Percentiles rank a stretch among this genome's conserved stretches.
phyloP scores from a whole-genome alignment of 2,113 vertebrate genomes.

The Amphiprion percula region DNA sequence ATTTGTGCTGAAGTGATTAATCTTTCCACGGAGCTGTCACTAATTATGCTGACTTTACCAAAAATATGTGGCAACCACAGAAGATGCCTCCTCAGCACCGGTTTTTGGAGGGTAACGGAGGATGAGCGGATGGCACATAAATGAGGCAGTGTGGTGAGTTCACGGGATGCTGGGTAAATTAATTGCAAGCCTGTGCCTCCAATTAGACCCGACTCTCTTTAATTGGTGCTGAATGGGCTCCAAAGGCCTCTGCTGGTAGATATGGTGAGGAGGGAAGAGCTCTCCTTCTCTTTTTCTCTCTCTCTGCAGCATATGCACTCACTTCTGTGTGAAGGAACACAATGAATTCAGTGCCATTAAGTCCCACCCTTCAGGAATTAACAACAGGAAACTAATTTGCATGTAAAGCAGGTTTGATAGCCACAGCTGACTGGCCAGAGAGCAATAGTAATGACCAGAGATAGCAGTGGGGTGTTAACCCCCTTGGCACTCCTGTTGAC shows the following conservation, averaged over 20 bases:
- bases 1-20: constrained; percentile 73
- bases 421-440: constrained; percentile 76
- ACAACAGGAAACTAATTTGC: constrained; percentile 79
- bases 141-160: constrained; percentile 66
- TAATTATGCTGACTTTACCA: constrained; percentile 79
- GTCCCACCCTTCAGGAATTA: constrained; percentile 74
- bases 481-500: constrained; percentile 46
- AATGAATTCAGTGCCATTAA: constrained; percentile 53
- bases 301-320: constrained; percentile 39
- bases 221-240: constrained; percentile 83
- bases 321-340: constrained; percentile 45
- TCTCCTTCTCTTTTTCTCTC: constrained; percentile 19
- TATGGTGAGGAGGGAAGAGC: constrained; percentile 37
- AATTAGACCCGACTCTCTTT: constrained; percentile 83
- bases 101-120: constrained; percentile 40
- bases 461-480: constrained; percentile 59
- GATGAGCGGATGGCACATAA: constrained; percentile 59
- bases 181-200: constrained; percentile 80
- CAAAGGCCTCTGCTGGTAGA: constrained; percentile 73
- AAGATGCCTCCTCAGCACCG: constrained; percentile 78
- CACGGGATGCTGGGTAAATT: constrained; percentile 79
- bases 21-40: constrained; percentile 75
- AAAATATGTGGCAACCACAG: constrained; percentile 62
- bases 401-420: constrained; percentile 82
- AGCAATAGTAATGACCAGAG: constrained; percentile 73